These are phyloP conservation scores for Anguilla pacifica DNA, from an alignment of 2,797 vertebrate genomes.

Conservation along the genomic window DNA sequence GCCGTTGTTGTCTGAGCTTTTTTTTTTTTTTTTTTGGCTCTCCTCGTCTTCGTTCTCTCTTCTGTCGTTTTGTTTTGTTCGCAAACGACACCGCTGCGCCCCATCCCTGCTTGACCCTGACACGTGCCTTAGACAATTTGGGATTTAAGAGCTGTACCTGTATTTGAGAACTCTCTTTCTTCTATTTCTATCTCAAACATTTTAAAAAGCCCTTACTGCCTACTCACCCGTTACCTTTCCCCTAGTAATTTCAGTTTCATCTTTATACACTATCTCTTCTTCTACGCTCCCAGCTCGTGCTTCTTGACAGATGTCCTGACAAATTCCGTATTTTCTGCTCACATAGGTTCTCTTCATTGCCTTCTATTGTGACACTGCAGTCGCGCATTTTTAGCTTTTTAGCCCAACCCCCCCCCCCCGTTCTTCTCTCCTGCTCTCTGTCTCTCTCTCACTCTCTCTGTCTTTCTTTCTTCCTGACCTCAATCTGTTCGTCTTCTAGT, in stretches of 20 bases:
- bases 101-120: neutral
- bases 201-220: neutral
- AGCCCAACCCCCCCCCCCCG: neutral
- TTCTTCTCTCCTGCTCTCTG: neutral
- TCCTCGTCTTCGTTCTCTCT: slow-evolving; percentile 32
- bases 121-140: neutral
- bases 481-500: slow-evolving; percentile 11
- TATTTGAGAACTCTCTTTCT: neutral
- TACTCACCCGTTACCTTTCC: neutral
- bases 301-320: neutral
- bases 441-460: neutral
- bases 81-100: neutral
- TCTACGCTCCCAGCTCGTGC: neutral
- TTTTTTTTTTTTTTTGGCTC: slow-evolving; percentile 36
- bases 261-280: neutral
- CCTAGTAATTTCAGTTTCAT: neutral
- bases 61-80: slow-evolving; percentile 23
- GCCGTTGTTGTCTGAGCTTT: slow-evolving; percentile 13
- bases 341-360: neutral
- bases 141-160: neutral
- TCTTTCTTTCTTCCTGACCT: slow-evolving; percentile 7
- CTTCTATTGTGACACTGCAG: neutral
- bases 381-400: neutral
- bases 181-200: neutral
- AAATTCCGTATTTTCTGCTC: neutral